Base-by-base conservation (phyloP, 2,113 vertebrate species). In the Nibea coibor region DNA sequence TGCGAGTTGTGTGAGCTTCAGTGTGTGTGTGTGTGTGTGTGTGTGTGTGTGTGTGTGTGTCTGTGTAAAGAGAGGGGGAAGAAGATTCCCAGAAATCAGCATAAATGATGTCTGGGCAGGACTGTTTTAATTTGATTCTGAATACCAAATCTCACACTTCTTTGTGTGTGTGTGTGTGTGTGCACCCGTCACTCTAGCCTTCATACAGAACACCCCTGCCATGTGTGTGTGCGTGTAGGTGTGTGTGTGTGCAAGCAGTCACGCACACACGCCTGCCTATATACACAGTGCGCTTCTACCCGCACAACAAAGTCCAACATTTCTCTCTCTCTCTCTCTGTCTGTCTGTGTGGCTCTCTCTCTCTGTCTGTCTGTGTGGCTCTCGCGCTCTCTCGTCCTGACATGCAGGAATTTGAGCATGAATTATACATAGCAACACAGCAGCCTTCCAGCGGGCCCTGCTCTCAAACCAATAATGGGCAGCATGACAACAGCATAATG, bases 401-500 rank as follows among this genome's bases (percentile, higher is more conserved):
- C 90, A 87, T 51, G 88, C 79, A 93, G 92, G 93, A 93, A 93
- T 94, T 89, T 86, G 70, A 91, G 91, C 93, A 93, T 95, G 94
- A 95, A 95, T 95, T 93, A 95, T 90, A 94, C 94, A 95, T 94
- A 82, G 88, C 92, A 91, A 89, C 89, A 66, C 86, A 88, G 85
- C 88, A 83, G 92, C 91, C 93, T 88, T 91, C 90, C 78, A 89
- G 86, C 79, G 71, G 85, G 81, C 80, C 57, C 78, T 78, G 48
- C 78, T 78, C 90, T 89, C 89, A 85, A 56, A 81, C 89, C 83
- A 87, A 93, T 94, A 94, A 94, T 93, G 88, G 92, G 82, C 89
- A 89, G 92, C 84, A 92, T 95, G 93, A 95, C 93, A 95, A 92
- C 89, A 90, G 90, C 73, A 95, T 95, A 95, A 95, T 95, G 92